Evolutionary conservation across 2,113 vertebrate species (phyloP).

Genomic region (Colinus virginianus): DNA sequence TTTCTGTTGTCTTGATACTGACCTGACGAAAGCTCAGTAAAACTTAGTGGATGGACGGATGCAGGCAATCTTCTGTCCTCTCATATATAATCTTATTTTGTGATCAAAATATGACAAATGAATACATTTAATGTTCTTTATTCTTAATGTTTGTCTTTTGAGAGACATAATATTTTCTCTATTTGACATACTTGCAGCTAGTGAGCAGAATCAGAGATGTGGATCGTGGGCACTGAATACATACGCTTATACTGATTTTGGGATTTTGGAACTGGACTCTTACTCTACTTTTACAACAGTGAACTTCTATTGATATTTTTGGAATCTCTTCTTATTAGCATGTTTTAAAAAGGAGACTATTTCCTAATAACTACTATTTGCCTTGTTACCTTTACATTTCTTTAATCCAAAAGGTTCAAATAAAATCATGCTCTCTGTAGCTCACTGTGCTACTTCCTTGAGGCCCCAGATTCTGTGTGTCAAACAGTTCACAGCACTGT

Average conservation of each 20-base stretch:
- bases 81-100: background rate
- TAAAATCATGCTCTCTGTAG: conserved; percentile 1
- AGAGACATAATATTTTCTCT: background rate
- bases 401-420: conserved; percentile 35
- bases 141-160: background rate
- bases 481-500: conserved; percentile 6
- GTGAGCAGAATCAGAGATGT: background rate
- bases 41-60: accelerated
- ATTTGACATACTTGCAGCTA: background rate
- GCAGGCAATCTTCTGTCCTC: background rate
- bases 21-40: background rate
- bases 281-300: background rate
- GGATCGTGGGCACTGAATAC: background rate
- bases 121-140: accelerated
- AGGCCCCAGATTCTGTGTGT: background rate
- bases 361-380: background rate
- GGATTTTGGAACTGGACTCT: background rate
- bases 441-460: conserved; percentile 9
- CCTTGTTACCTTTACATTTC: background rate
- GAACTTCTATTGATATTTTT: background rate
- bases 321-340: background rate
- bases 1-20: background rate
- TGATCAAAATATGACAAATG: background rate
- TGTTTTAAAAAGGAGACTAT: background rate
- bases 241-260: background rate